These are phyloP conservation scores for Drosophila kanekoi DNA, from an alignment of 2,888 invertebrate species.

Conservation along the genomic window DNA sequence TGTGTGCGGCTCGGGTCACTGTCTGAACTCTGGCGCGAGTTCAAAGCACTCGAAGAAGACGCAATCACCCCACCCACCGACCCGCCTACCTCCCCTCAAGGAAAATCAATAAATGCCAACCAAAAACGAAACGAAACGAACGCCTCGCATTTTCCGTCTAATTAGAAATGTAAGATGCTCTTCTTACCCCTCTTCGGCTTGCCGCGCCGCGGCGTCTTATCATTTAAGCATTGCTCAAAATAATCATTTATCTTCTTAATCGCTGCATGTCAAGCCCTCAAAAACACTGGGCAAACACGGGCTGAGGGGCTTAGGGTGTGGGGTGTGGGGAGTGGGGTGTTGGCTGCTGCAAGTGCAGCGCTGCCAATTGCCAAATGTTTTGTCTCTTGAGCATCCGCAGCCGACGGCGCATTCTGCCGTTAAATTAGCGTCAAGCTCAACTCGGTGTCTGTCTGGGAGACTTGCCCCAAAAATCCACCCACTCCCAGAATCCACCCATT, in stretches of 20 bases:
- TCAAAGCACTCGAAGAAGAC: conserved; percentile 42
- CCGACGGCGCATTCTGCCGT: conserved; percentile 63
- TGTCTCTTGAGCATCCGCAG: conserved; percentile 46
- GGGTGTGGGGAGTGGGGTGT: no score
- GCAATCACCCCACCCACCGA: background rate
- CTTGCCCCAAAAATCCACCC: background rate
- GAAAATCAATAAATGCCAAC: conserved; percentile 60
- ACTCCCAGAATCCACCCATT: no score
- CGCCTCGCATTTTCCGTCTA: conserved; percentile 45
- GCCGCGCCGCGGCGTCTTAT: conserved; percentile 22
- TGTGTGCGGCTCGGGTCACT: conserved; percentile 42
- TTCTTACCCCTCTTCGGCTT: conserved; percentile 25
- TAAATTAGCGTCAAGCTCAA: conserved; percentile 62
- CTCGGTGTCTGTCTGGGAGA: background rate
- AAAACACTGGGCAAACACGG: conserved; percentile 9
- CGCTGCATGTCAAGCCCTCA: conserved; percentile 56
- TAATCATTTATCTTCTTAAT: conserved; percentile 78
- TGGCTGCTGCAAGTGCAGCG: conserved; percentile 17
- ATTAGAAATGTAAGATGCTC: conserved; percentile 64
- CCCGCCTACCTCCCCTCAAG: background rate
- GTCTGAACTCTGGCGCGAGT: conserved; percentile 42
- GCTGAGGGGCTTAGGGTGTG: background rate
- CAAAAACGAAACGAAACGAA: conserved; percentile 15
- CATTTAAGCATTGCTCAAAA: conserved; percentile 68
- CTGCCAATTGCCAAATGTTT: conserved; percentile 65